A percentile compares a stretch with the other conserved stretches of the same genome.
These are phyloP conservation scores for Yponomeuta malinellus DNA, from an alignment of 2,888 invertebrate species.

Conservation along the genomic window DNA sequence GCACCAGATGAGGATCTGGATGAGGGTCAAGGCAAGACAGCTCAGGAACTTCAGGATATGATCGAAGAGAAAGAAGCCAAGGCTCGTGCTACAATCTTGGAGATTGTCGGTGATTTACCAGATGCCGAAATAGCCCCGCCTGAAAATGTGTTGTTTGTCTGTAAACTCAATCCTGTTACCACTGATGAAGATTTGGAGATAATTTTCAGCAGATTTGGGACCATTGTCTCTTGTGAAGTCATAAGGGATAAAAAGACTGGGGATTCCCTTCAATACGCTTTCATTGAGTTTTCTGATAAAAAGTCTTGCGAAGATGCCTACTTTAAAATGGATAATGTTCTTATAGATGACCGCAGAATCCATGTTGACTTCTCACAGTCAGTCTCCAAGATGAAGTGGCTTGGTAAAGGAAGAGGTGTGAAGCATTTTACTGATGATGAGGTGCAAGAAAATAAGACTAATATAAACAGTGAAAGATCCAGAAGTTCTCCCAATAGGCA, in stretches of 20 bases:
- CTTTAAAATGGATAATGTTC: slow-evolving; percentile 99
- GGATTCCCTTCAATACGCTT: slow-evolving; percentile 98
- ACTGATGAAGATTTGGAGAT: slow-evolving; percentile 98
- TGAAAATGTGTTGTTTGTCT: slow-evolving; percentile 99
- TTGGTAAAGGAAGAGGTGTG: slow-evolving; percentile 90
- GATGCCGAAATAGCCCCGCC: slow-evolving; percentile 98
- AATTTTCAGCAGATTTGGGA: slow-evolving; percentile 97
- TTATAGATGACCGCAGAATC: slow-evolving; percentile 98
- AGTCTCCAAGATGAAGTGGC: slow-evolving; percentile 94
- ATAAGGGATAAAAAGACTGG: slow-evolving; percentile 94
- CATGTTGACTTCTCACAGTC: slow-evolving; percentile 99
- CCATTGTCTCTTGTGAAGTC: slow-evolving; percentile 95
- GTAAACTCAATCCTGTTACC: slow-evolving; percentile 98
- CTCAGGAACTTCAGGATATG: slow-evolving; percentile 90
- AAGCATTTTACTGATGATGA: slow-evolving; percentile 67
- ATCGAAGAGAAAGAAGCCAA: slow-evolving; percentile 94
- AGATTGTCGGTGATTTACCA: slow-evolving; percentile 98
- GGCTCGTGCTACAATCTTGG: slow-evolving; percentile 96
- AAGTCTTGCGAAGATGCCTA: slow-evolving; percentile 98
- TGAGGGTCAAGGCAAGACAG: slow-evolving; percentile 90
- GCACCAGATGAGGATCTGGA: slow-evolving; percentile 96
- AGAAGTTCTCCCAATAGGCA: slow-evolving; percentile 28
- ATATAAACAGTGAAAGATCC: slow-evolving; percentile 26
- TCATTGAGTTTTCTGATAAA: slow-evolving; percentile 96
- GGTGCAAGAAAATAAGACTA: slow-evolving; percentile 25